Evolutionary conservation across 1,140 invertebrate species (phyloP).

Genomic region (Drosophila simulans): DNA sequence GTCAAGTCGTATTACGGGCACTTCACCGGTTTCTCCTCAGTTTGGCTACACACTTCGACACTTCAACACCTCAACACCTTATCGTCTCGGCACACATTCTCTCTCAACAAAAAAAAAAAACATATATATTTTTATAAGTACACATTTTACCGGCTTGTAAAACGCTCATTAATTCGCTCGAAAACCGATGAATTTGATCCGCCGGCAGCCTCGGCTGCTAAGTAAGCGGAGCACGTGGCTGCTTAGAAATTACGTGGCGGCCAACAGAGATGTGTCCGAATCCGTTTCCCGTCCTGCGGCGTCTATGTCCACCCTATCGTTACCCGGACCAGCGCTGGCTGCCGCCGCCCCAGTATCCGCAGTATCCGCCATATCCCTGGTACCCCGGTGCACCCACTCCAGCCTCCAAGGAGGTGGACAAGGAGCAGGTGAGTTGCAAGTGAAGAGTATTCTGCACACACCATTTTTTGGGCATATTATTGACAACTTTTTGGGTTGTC

Average conservation of each 20-base stretch:
- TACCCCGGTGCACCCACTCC: conserved; percentile 9
- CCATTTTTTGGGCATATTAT: too few relatives aligned
- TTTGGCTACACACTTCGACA: conserved; percentile 20
- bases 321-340: conserved; percentile 1
- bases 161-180: background rate
- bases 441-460: background rate
- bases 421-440: background rate
- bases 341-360: conserved; percentile 5
- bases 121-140: background rate
- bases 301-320: conserved; percentile 8
- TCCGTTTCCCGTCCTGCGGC: conserved; percentile 19
- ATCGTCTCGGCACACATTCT: background rate
- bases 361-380: conserved; percentile 15
- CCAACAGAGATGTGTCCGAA: conserved; percentile 22
- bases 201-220: conserved; percentile 37
- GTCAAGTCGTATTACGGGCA: background rate
- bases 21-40: background rate
- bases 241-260: background rate
- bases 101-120: background rate
- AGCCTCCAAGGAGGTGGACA: background rate
- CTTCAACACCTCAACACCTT: background rate
- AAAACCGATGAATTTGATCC: conserved; percentile 41
- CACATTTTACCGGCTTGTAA: background rate
- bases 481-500: too few relatives aligned
- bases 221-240: background rate